These are phyloP conservation scores for Elysia chlorotica DNA, from an alignment of 1,140 invertebrate genomes.

Conservation along the genomic window DNA sequence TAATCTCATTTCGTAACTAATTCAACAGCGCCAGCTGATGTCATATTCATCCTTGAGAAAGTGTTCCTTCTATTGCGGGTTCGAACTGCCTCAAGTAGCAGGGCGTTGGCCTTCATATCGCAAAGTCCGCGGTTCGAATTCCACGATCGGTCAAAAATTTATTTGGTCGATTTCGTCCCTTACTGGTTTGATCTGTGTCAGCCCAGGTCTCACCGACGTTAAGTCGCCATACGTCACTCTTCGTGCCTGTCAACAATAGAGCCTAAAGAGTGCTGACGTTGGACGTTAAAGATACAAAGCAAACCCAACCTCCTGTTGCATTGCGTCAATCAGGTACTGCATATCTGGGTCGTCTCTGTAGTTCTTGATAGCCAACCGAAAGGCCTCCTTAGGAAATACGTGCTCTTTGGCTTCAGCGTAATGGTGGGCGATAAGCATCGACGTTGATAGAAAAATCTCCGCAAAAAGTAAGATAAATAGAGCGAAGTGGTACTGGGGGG, in stretches of 20 bases:
- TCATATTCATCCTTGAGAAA: no score
- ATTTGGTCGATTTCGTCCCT: no score
- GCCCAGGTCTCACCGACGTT: not conserved
- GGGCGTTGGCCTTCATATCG: no score
- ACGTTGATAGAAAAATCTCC: constrained; percentile 85
- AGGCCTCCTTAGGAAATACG: constrained; percentile 79
- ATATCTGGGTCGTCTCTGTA: constrained; percentile 90
- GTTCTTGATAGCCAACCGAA: constrained; percentile 84
- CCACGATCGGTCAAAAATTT: no score
- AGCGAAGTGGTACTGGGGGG: constrained; percentile 82
- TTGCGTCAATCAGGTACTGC: constrained; percentile 91
- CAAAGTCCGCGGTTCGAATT: no score
- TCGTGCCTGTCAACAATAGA: not conserved
- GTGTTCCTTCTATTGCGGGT: no score
- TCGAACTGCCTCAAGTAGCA: no score
- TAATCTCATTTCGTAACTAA: no score
- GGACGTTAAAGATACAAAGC: not conserved
- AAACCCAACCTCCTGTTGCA: constrained; percentile 79
- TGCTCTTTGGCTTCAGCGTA: constrained; percentile 22
- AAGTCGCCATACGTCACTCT: not conserved
- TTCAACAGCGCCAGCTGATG: no score
- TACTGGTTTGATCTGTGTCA: constrained; percentile 11
- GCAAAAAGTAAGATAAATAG: constrained; percentile 84
- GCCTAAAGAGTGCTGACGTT: not conserved
- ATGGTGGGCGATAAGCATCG: constrained; percentile 74